phyloP scores from a whole-genome alignment of 2,797 vertebrate genomes.

The Notamacropus eugenii region DNA sequence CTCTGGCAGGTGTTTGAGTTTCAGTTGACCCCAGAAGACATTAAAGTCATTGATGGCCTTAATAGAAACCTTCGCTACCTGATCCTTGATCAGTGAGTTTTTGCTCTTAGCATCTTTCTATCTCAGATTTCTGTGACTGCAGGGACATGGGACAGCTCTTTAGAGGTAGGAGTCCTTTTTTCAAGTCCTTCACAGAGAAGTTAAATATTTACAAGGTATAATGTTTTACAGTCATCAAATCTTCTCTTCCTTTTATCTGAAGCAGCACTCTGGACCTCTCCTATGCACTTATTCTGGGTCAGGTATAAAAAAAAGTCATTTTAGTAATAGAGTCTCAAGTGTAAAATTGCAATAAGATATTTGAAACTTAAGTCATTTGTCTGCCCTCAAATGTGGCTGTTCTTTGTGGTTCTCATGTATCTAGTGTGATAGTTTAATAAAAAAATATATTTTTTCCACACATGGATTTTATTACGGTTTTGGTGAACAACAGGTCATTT shows the following conservation, averaged over 20 bases:
- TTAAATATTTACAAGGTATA: neutral
- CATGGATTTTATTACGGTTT: too few relatives aligned
- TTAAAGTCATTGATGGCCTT: slow-evolving; percentile 60
- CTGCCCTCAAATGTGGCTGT: too few relatives aligned
- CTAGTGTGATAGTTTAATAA: too few relatives aligned
- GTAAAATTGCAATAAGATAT: too few relatives aligned
- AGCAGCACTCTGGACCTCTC: neutral
- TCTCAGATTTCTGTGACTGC: neutral
- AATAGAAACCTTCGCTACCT: slow-evolving; percentile 55
- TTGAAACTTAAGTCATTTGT: too few relatives aligned
- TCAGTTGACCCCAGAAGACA: slow-evolving; percentile 64
- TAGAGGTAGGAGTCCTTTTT: neutral
- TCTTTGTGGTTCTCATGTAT: too few relatives aligned
- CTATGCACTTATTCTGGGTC: neutral
- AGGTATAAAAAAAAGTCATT: neutral
- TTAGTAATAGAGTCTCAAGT: too few relatives aligned
- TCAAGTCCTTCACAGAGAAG: neutral
- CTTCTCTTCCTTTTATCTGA: neutral
- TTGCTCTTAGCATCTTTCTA: neutral
- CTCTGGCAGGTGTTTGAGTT: slow-evolving; percentile 73
- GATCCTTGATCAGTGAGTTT: slow-evolving; percentile 9
- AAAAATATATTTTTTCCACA: too few relatives aligned
- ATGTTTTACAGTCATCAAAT: neutral
- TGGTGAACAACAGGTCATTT: too few relatives aligned
- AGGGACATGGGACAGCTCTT: neutral